phyloP scores from a whole-genome alignment of 2,797 vertebrate genomes.

The Bovichtus variegatus region DNA sequence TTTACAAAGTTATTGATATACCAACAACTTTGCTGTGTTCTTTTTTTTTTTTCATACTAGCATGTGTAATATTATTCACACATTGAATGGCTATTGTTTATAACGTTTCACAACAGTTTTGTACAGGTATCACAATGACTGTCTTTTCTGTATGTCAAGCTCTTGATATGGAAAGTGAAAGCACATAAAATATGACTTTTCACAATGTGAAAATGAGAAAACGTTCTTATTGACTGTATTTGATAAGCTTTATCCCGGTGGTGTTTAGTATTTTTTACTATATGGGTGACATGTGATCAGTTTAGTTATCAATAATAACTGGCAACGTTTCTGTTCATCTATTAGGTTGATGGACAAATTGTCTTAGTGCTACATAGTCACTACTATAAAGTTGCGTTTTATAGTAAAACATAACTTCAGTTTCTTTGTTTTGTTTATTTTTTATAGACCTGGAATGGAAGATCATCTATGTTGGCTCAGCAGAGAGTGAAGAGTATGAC shows the following conservation, averaged over 20 bases:
- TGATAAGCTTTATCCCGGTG: neutral
- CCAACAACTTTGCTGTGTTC: neutral
- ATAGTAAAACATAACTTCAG: neutral
- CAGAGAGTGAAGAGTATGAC: conserved; percentile 93
- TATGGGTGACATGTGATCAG: neutral
- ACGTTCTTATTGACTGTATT: neutral
- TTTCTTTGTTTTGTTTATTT: neutral
- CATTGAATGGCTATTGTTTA: neutral
- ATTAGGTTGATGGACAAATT: neutral
- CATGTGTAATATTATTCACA: neutral
- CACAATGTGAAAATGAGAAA: neutral
- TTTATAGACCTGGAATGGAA: conserved; percentile 92
- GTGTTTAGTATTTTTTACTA: neutral
- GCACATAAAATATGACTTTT: neutral
- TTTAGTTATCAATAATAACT: neutral
- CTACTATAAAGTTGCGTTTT: neutral
- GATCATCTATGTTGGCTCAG: conserved; percentile 94
- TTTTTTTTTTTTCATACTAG: neutral
- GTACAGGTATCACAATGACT: neutral
- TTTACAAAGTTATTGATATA: neutral
- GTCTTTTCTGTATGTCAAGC: too few species aligned
- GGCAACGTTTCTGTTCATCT: neutral
- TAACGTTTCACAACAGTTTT: neutral
- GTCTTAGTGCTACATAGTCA: neutral
- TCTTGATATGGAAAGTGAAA: neutral